Conservation (phyloP, 2,888 invertebrate species). For the Graphium colonna region DNA sequence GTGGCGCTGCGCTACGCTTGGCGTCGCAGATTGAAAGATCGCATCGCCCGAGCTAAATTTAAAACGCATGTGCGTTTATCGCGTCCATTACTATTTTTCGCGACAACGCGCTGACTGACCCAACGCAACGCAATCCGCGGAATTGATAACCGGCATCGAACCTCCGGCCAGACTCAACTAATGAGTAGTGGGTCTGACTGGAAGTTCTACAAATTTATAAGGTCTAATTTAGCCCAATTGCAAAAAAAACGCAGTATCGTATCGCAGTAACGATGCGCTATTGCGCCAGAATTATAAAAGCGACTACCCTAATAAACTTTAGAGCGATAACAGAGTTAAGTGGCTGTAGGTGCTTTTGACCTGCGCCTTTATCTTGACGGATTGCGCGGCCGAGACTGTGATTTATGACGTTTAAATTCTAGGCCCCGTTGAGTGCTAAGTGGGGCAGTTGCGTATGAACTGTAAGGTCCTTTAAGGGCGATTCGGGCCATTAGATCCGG, state of each 20-base stretch:
- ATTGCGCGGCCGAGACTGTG: slow-evolving; percentile 41
- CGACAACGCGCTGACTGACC: slow-evolving; percentile 3
- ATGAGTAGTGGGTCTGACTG: no score
- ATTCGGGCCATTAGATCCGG: slow-evolving; percentile 69
- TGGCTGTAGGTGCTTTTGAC: slow-evolving; percentile 48
- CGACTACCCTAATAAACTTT: slow-evolving; percentile 37
- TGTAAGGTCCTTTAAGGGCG: slow-evolving; percentile 57
- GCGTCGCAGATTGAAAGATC: background rate
- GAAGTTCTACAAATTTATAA: no score
- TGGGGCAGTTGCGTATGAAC: slow-evolving; percentile 52
- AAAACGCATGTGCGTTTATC: slow-evolving; percentile 47
- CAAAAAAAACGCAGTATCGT: no score
- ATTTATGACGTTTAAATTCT: slow-evolving; percentile 48
- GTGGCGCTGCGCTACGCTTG: background rate
- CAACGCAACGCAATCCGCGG: slow-evolving; percentile 26
- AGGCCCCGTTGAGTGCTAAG: slow-evolving; percentile 40
- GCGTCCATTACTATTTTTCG: slow-evolving; percentile 29
- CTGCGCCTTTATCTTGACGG: slow-evolving; percentile 51
- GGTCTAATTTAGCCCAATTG: no score
- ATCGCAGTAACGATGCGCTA: no score
- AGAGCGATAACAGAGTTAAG: slow-evolving; percentile 41
- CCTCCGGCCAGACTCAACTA: no score
- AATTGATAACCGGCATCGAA: no score
- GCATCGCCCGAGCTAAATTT: slow-evolving; percentile 41
- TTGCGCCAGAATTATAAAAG: slow-evolving; percentile 28